These are phyloP conservation scores for Calycopis cecrops DNA, from an alignment of 1,140 invertebrate species.

Conservation along the genomic window DNA sequence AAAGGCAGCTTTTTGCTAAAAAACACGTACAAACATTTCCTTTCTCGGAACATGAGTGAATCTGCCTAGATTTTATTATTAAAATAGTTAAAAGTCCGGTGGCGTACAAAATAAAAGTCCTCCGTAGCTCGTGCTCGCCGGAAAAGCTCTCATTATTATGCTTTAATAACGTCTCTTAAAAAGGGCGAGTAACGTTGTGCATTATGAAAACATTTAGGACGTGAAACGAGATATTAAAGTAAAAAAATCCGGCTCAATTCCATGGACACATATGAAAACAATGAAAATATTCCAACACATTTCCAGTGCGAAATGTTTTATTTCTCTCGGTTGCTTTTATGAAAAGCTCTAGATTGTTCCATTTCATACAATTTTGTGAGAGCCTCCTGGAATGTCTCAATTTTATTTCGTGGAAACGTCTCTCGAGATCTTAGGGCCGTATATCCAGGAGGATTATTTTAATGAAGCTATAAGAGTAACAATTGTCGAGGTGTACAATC, in stretches of 20 bases:
- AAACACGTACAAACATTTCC: too few relatives aligned
- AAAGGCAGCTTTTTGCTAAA: too few relatives aligned
- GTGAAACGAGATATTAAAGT: slow-evolving; percentile 8
- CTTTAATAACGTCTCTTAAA: not conserved
- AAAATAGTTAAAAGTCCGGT: slow-evolving; percentile 7
- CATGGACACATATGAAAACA: slow-evolving; percentile 15
- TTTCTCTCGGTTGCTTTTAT: slow-evolving; percentile 14
- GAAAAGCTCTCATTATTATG: not conserved
- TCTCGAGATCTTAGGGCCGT: not conserved
- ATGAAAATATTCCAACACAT: slow-evolving; percentile 16
- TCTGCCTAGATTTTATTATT: not conserved
- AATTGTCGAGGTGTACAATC: too few relatives aligned
- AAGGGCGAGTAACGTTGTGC: not conserved
- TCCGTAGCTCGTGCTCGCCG: not conserved
- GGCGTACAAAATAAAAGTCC: not conserved
- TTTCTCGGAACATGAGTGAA: too few relatives aligned
- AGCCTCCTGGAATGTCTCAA: slow-evolving; percentile 7
- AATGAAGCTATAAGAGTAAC: not conserved
- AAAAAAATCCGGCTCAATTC: slow-evolving; percentile 14
- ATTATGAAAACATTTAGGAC: slow-evolving; percentile 7
- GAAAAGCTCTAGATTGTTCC: slow-evolving; percentile 14
- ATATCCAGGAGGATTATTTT: not conserved
- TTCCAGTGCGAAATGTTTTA: slow-evolving; percentile 12
- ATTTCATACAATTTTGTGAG: slow-evolving; percentile 16
- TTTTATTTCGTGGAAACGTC: slow-evolving; percentile 8